A percentile compares a stretch with the other conserved stretches of the same genome.
Evolutionary conservation across 2,797 vertebrate species (phyloP).

Genomic region (Mycteria americana): DNA sequence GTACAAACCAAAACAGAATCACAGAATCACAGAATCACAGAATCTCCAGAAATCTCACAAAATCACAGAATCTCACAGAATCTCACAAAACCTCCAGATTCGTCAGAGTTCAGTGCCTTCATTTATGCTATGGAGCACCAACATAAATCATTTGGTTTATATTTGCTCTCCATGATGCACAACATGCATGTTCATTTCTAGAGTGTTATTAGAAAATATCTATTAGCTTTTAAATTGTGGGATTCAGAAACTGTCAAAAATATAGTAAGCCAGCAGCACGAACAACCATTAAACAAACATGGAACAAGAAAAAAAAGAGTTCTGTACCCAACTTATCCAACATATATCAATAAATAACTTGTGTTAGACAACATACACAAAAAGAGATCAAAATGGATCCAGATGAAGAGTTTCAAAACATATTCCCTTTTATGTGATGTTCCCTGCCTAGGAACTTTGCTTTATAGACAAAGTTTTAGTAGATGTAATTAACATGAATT

Average conservation of each 20-base stretch:
- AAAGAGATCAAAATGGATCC: neutral
- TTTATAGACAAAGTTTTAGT: neutral
- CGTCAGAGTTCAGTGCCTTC: neutral
- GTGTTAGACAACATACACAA: neutral
- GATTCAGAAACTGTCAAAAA: neutral
- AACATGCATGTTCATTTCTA: neutral
- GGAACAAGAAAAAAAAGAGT: neutral
- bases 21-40: too few relatives aligned
- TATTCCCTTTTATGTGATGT: neutral
- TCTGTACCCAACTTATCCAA: neutral
- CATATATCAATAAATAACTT: neutral
- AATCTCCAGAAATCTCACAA: too few relatives aligned
- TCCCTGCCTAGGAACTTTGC: neutral
- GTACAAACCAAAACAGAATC: neutral
- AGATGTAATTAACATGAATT: neutral
- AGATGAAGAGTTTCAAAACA: neutral
- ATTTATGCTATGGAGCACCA: neutral
- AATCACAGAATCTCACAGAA: too few relatives aligned
- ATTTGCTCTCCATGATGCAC: neutral
- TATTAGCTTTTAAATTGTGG: neutral
- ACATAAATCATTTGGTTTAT: neutral
- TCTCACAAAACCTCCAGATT: neutral
- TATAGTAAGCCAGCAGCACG: neutral
- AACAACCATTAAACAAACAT: neutral
- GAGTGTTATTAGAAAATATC: neutral